phyloP scores from a whole-genome alignment of 2,888 invertebrate genomes.

The Papilio elwesi region DNA sequence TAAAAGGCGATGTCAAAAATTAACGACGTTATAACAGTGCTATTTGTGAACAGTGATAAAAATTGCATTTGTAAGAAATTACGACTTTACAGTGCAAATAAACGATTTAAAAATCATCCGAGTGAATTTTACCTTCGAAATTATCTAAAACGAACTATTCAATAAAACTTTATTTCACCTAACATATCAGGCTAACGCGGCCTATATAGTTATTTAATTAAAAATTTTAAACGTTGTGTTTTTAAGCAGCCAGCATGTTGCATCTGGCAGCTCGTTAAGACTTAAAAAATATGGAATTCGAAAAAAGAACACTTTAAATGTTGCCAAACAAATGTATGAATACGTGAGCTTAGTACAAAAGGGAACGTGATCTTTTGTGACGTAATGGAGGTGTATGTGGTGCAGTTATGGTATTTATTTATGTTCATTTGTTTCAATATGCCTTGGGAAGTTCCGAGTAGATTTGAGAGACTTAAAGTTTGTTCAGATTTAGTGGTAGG shows the following conservation, averaged over 20 bases:
- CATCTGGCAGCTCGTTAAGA: neutral
- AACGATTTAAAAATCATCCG: neutral
- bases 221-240: neutral
- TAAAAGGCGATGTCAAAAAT: conserved; percentile 69
- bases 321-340: neutral
- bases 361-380: conserved; percentile 34
- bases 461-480: neutral
- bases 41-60: conserved; percentile 10
- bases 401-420: conserved; percentile 15
- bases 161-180: neutral
- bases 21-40: conserved; percentile 11
- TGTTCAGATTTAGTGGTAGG: no score
- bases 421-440: conserved; percentile 5
- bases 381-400: neutral
- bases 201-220: neutral
- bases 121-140: neutral
- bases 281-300: neutral
- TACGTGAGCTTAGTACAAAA: conserved; percentile 32
- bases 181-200: conserved; percentile 16
- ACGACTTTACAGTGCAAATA: neutral
- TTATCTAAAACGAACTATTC: neutral
- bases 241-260: neutral
- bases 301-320: conserved; percentile 14
- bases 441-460: neutral
- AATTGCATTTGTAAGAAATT: neutral